Evolutionary conservation across 2,888 invertebrate species (phyloP).

Genomic region (Carcina quercana): DNA sequence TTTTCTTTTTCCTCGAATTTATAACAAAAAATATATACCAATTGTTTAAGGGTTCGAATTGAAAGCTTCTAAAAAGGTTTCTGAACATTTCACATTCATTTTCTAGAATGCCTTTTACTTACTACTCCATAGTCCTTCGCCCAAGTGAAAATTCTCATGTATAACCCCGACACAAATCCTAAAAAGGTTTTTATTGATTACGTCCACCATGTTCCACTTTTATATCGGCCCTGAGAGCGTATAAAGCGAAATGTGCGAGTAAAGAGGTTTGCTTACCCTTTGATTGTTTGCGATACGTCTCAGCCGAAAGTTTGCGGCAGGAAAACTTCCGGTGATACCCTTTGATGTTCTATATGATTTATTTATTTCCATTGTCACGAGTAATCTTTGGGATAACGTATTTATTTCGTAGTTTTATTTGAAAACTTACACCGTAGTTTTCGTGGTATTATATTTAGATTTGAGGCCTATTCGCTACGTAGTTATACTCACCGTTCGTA

Average conservation of each 20-base stretch:
- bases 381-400: slow-evolving; percentile 18
- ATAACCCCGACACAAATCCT: slow-evolving; percentile 16
- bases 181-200: slow-evolving; percentile 43
- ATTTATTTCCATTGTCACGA: slow-evolving; percentile 26
- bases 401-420: slow-evolving; percentile 1
- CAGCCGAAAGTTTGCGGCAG: slow-evolving; percentile 23
- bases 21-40: too few species aligned
- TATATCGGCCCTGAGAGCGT: slow-evolving; percentile 39
- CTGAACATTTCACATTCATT: too few species aligned
- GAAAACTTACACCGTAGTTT: background rate
- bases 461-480: too few species aligned
- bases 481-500: too few species aligned
- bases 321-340: slow-evolving; percentile 22
- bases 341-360: slow-evolving; percentile 23
- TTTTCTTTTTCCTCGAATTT: too few species aligned
- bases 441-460: background rate
- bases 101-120: too few species aligned
- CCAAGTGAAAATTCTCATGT: slow-evolving; percentile 9
- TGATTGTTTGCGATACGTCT: slow-evolving; percentile 52
- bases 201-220: slow-evolving; percentile 36
- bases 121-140: slow-evolving; percentile 1
- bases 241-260: slow-evolving; percentile 44
- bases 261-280: slow-evolving; percentile 50
- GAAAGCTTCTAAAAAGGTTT: too few species aligned
- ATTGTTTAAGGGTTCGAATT: too few species aligned